Base-by-base conservation (phyloP, 2,797 vertebrate genomes). In the Aratinga solstitialis region DNA sequence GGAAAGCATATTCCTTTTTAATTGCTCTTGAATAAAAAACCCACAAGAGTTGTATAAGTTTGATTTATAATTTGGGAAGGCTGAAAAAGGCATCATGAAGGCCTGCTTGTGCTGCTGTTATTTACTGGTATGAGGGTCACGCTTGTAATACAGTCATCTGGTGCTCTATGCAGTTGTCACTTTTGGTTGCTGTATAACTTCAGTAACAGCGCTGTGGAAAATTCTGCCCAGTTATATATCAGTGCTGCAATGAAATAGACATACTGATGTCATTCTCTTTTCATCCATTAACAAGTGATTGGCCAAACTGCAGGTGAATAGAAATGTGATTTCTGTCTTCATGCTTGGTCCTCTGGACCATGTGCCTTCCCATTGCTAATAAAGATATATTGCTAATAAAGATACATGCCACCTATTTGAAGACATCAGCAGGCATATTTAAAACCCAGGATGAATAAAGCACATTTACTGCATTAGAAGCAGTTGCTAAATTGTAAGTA, bases 401-500 rank as follows among this genome's bases (percentile, higher is more conserved):
- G 90, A 72, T 61, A 43, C 47, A 59, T 90, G 71, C 69, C 94
- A 94, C 94, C 85, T 93, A 66, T 93, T 88, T 89, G 85, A 91
- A 73, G 92, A 54, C 74, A 72, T 95, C 12, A 20, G 62, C 67
- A 88, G 85, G 77, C 93, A 56, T 94, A 81, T 95, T 96, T 95
- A 95, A 93, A 96, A 90, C 58, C 83, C 63, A 84, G 86, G 93
- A 95, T 94, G 77, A 93, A 97, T 93, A 88, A 93, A 94, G 74
- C 77, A 56, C 88, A 69, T 94, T 94, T 88, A 61, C 83, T 63
- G 80, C 0, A 1, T 95, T 95, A 91, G 94, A 86, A 95, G 88
- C 91, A 79, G 90, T 96, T 95, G 93, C 94, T 96, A 95, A 96
- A 96, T 95, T 96, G 90, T 96, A 87, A 96, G 80, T 95, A 96